Percentiles rank a stretch among this genome's conserved stretches.
These are phyloP conservation scores for Willisornis vidua DNA, from an alignment of 2,113 vertebrate species.

Conservation along the genomic window DNA sequence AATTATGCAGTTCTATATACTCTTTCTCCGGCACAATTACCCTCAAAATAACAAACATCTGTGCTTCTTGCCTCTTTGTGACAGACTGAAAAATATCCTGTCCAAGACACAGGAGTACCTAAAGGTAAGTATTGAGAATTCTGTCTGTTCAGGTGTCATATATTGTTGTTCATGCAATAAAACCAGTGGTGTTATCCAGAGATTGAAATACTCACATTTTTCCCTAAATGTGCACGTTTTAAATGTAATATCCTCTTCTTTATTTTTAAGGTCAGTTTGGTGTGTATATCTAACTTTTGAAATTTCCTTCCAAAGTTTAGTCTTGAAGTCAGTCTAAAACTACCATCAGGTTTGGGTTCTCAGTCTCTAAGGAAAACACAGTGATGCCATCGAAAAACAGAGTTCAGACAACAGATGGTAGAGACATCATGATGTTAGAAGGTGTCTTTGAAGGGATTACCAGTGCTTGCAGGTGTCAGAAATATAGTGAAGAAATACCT, in stretches of 20 bases:
- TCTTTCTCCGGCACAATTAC: background rate
- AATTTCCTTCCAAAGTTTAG: background rate
- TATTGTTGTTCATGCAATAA: background rate
- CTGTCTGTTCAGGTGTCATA: background rate
- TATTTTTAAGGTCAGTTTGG: background rate
- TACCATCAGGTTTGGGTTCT: background rate
- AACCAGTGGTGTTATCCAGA: background rate
- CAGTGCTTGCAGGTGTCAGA: background rate
- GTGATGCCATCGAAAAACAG: background rate
- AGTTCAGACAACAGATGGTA: background rate
- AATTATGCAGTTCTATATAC: background rate
- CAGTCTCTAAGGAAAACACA: background rate
- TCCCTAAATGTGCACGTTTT: background rate
- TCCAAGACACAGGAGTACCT: slow-evolving; percentile 90
- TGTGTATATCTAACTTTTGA: background rate
- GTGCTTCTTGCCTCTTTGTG: slow-evolving; percentile 47
- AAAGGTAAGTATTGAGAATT: slow-evolving; percentile 78
- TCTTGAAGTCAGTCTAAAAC: background rate
- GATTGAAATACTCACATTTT: background rate
- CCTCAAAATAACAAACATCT: slow-evolving; percentile 16
- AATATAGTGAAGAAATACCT: background rate
- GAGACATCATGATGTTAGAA: background rate
- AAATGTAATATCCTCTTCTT: background rate
- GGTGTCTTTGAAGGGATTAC: background rate
- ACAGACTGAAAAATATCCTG: slow-evolving; percentile 89